Evolutionary conservation across 2,797 vertebrate genomes (phyloP).

Genomic region (Erpetoichthys calabaricus): DNA sequence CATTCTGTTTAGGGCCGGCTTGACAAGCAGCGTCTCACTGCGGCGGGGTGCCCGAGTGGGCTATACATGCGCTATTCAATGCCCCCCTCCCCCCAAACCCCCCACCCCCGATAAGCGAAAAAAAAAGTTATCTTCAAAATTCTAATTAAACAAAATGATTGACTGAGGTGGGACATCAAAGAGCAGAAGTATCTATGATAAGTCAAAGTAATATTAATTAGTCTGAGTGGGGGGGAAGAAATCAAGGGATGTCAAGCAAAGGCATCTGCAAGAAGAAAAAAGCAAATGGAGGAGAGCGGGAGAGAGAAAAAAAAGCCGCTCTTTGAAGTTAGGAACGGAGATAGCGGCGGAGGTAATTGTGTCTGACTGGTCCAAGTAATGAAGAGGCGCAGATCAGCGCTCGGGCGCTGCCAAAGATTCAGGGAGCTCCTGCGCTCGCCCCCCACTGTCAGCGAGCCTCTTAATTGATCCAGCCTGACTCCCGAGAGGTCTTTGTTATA

Average conservation of each 20-base stretch:
- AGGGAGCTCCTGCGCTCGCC: slow-evolving; percentile 51
- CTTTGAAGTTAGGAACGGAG: slow-evolving; percentile 80
- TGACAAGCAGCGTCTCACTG: too few species aligned
- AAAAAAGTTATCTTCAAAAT: slow-evolving; percentile 63
- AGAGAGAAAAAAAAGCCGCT: slow-evolving; percentile 54
- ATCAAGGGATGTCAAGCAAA: slow-evolving; percentile 65
- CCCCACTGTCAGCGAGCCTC: slow-evolving; percentile 61
- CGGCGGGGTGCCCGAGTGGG: too few species aligned
- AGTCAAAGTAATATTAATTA: slow-evolving; percentile 74
- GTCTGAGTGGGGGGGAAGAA: slow-evolving; percentile 39
- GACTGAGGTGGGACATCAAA: slow-evolving; percentile 80
- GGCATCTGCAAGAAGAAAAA: slow-evolving; percentile 46
- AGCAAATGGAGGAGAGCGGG: slow-evolving; percentile 22
- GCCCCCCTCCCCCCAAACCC: slow-evolving; percentile 4
- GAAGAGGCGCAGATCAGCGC: slow-evolving; percentile 70
- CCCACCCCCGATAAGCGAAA: slow-evolving; percentile 17
- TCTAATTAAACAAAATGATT: slow-evolving; percentile 71
- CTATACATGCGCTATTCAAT: too few species aligned
- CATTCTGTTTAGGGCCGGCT: too few species aligned
- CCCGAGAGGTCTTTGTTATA: slow-evolving; percentile 85
- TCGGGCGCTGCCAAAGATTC: slow-evolving; percentile 52
- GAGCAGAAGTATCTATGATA: slow-evolving; percentile 58
- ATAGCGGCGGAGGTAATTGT: slow-evolving; percentile 76
- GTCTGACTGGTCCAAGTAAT: slow-evolving; percentile 81
- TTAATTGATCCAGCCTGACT: slow-evolving; percentile 85